Evolutionary conservation across 2,888 invertebrate genomes (phyloP), one percentile per base, ranked within the genome.

Genomic region (Eucera pruinosa): DNA sequence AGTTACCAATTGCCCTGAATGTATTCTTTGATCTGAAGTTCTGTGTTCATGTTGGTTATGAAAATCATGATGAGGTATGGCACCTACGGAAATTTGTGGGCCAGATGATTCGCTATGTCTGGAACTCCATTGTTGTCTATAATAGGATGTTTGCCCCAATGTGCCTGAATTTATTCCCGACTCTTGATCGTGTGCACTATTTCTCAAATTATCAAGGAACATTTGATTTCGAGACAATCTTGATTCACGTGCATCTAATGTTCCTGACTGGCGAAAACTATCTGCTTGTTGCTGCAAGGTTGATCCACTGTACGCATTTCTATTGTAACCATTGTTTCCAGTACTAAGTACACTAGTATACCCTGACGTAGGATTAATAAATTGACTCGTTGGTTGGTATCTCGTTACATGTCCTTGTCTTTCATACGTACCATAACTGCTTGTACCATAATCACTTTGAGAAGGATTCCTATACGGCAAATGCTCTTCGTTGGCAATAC

Each of bases 71-170:
- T 67, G 41, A 36, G 54, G 41, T 47, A 57, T 45, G 25, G n/a
- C n/a, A n/a, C 36, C 69, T 18, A 20, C 25, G 1, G 33, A 1
- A 48, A 50, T 25, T 4, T 58, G 27, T 0, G 78, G 82, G 6
- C 36, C 20, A 3, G 73, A 4, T 60, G 60, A 11, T 64, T 76
- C 66, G 23, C 39, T 68, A 20, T 81, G 82, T 50, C 83, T 78
- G 7, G 86, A 57, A 65, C 80, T 81, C 88, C 86, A 87, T 0
- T 83, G 81, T 60, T 88, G 80, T 47, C 84, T 83, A 20, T 87
- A 83, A 6, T 70, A 82, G n/a, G 52, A 58, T 0, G 57, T 48
- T 18, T 65, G 75, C 0, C 75, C 66, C 7, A 78, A 54, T 48
- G 36, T 52, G 36, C 41, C 25, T 36, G 79, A 62, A 64, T 70